Evolutionary conservation across 2,113 vertebrate genomes (phyloP).

Genomic region (Bombycilla garrulus): DNA sequence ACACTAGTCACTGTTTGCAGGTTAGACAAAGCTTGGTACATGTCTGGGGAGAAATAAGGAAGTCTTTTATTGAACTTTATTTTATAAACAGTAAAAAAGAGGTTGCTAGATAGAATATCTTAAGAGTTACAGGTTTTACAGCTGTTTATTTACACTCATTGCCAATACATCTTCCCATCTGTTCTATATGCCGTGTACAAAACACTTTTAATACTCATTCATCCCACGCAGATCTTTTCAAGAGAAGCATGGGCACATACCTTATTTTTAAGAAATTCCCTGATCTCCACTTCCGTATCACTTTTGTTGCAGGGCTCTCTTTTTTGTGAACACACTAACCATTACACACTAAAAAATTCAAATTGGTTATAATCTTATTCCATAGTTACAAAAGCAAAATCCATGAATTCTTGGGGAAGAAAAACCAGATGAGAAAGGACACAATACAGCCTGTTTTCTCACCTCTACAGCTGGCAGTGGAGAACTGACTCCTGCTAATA

Average conservation of each 20-base stretch:
- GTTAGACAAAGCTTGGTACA: neutral
- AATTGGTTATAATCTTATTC: neutral
- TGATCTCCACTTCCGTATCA: accelerated
- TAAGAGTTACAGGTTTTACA: neutral
- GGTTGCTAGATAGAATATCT: neutral
- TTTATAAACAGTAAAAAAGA: neutral
- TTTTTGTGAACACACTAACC: neutral
- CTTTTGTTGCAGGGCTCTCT: neutral
- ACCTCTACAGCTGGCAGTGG: neutral
- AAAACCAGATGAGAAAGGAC: neutral
- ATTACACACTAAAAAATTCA: neutral
- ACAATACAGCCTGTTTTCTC: neutral
- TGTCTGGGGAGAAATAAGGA: neutral
- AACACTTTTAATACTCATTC: neutral
- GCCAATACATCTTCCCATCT: neutral
- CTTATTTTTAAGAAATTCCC: neutral
- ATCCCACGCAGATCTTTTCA: neutral
- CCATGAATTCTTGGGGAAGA: neutral
- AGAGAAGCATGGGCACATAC: neutral
- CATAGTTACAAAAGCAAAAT: neutral
- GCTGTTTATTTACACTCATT: neutral
- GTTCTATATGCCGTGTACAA: neutral
- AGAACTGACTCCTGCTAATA: neutral
- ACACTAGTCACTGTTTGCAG: neutral
- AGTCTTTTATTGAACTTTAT: neutral